A percentile compares a stretch with the other conserved stretches of the same genome.
Conservation (phyloP, 2,888 invertebrate genomes). For the Orchesellides sinensis region DNA sequence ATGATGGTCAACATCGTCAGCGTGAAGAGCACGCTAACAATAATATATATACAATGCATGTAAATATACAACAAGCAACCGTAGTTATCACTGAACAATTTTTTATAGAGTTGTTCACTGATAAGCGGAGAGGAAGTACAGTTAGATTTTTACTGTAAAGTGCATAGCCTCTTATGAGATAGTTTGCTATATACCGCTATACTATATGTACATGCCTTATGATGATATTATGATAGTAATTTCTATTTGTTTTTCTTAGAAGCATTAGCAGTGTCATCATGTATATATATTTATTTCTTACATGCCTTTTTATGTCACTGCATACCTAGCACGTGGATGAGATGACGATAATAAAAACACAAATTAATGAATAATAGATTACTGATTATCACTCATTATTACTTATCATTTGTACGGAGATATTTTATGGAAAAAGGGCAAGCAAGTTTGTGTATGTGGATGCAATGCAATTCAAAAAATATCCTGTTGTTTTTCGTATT, state of each 20-base stretch:
- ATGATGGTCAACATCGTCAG: not conserved
- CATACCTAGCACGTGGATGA: not conserved
- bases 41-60: not conserved
- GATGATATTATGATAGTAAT: too few species aligned
- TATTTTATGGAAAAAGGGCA: too few species aligned
- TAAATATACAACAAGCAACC: slow-evolving; percentile 1
- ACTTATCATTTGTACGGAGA: too few species aligned
- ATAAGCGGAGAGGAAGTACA: not conserved
- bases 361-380: too few species aligned
- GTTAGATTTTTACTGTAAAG: not conserved
- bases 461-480: too few species aligned
- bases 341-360: too few species aligned
- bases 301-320: slow-evolving; percentile 2
- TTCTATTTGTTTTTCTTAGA: too few species aligned
- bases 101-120: slow-evolving; percentile 1
- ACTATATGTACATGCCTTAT: too few species aligned
- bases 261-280: not conserved
- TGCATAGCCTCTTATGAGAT: not conserved
- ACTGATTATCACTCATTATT: too few species aligned
- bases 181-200: not conserved
- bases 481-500: too few species aligned
- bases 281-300: not conserved
- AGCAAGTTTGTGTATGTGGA: too few species aligned
- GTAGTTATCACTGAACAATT: not conserved
- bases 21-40: too few species aligned